Evolutionary conservation across 2,888 invertebrate genomes (phyloP), one percentile per base, ranked within the genome.

Genomic region (Ryuthela nishihirai): DNA sequence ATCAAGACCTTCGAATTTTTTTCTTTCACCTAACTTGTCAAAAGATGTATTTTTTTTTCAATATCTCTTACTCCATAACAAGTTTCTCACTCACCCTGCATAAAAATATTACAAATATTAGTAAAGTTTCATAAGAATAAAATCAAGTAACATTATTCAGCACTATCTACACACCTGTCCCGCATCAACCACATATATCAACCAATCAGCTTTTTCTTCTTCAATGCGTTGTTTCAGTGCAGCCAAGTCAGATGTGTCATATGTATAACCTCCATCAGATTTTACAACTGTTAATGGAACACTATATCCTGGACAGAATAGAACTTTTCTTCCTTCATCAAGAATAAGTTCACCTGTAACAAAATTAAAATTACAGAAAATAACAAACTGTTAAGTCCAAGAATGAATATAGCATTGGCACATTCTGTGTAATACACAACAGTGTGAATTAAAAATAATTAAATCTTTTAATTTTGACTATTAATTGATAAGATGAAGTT

Each of bases 241-340:
- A 1, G 99, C 93, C 82, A 99, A 79, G 72, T 99, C 99, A 0
- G 98, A 98, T 0, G 99, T 98, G 72, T 99, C 99, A 73, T 99
- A 99, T 0, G 99, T 99, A 70, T 75, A 83, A 15, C 94, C 94
- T 26, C 99, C 99, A 75, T 97, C 99, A 1, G 94, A 90, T 76
- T 99, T 99, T 0, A 98, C 85, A 21, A 99, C 79, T 0, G 95
- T 99, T 48, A 99, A 75, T 0, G 98, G 98, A 56, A 97, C 71
- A 4, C 41, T 46, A 39, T 70, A 69, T 4, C 72, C 76, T 1
- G 70, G 70, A 1, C 75, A 72, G 69, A 75, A 79, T 70, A 77
- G 71, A 5, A 80, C 85, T 46, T 84, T 83, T 3, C 81, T 76
- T 17, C 81, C 81, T 6, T 79, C 82, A 55, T 80, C 81, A 35